Evolutionary conservation across 2,797 vertebrate species (phyloP).

Genomic region (Sebastes kiyomatsui): DNA sequence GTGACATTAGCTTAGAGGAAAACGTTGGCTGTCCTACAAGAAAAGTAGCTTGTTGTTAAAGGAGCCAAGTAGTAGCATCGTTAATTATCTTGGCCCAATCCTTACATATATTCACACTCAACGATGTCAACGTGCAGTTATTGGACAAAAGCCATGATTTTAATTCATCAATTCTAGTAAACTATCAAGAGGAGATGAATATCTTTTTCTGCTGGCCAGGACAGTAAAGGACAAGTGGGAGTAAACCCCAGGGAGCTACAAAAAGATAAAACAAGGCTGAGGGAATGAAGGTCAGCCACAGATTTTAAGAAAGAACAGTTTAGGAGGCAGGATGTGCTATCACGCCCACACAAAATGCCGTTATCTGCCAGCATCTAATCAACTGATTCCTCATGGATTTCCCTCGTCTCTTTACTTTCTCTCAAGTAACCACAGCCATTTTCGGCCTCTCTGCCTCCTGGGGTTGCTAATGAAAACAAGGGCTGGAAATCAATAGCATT

Average conservation of each 20-base stretch:
- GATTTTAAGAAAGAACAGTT: constrained; percentile 47
- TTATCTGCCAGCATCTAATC: constrained; percentile 59
- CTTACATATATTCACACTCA: not conserved
- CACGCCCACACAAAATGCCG: constrained; percentile 51
- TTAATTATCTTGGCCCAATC: constrained; percentile 53
- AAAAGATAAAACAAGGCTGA: constrained; percentile 40
- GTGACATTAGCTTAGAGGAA: constrained; percentile 44
- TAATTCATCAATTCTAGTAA: not conserved
- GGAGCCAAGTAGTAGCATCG: constrained; percentile 12
- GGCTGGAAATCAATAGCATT: constrained; percentile 64
- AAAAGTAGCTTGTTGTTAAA: constrained; percentile 14
- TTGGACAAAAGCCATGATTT: constrained; percentile 8
- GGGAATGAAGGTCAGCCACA: constrained; percentile 33
- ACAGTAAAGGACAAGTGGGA: constrained; percentile 33
- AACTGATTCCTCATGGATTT: constrained; percentile 46
- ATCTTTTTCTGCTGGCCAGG: constrained; percentile 14
- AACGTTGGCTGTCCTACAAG: constrained; percentile 51
- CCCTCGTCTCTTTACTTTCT: constrained; percentile 50
- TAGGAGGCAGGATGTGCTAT: constrained; percentile 44
- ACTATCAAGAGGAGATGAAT: constrained; percentile 14
- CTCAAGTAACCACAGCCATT: constrained; percentile 56
- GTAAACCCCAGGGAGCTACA: constrained; percentile 40
- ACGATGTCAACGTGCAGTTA: not conserved
- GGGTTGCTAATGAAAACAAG: constrained; percentile 54
- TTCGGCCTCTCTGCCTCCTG: constrained; percentile 25